These are phyloP conservation scores for Oxyura jamaicensis DNA, from an alignment of 2,113 vertebrate genomes.

Conservation along the genomic window DNA sequence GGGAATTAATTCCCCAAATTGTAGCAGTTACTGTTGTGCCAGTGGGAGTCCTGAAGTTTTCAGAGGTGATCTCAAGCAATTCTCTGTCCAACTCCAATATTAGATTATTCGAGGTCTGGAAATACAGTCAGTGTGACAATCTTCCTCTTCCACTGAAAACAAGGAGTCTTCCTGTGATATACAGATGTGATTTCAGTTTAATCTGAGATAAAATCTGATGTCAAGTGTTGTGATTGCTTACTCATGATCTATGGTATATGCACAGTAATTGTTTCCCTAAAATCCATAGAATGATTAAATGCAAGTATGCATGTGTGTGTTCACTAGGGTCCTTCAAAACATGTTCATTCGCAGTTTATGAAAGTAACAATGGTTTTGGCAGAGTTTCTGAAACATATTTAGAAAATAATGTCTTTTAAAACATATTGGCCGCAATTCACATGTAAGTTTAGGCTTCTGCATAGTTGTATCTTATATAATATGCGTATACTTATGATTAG, in stretches of 20 bases:
- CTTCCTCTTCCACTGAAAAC: background rate
- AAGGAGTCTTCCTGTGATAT: background rate
- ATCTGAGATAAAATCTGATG: background rate
- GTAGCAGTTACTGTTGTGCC: background rate
- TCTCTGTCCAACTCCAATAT: background rate
- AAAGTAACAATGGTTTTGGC: background rate
- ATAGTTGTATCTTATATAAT: background rate
- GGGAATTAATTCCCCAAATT: background rate
- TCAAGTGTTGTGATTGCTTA: background rate
- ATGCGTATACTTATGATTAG: background rate
- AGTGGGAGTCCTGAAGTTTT: background rate
- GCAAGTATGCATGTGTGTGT: background rate
- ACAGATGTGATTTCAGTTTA: background rate
- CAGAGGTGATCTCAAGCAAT: background rate
- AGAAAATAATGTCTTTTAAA: background rate
- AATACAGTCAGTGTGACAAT: background rate
- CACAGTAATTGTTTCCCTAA: background rate
- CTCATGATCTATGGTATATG: background rate
- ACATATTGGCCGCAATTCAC: background rate
- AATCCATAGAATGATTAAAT: background rate
- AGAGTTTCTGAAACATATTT: background rate
- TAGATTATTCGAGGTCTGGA: background rate
- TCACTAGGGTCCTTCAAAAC: accelerated
- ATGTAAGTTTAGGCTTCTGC: background rate
- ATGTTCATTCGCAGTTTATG: background rate